These are phyloP conservation scores for Drosophila subsilvestris DNA, from an alignment of 2,888 invertebrate species.

Conservation along the genomic window DNA sequence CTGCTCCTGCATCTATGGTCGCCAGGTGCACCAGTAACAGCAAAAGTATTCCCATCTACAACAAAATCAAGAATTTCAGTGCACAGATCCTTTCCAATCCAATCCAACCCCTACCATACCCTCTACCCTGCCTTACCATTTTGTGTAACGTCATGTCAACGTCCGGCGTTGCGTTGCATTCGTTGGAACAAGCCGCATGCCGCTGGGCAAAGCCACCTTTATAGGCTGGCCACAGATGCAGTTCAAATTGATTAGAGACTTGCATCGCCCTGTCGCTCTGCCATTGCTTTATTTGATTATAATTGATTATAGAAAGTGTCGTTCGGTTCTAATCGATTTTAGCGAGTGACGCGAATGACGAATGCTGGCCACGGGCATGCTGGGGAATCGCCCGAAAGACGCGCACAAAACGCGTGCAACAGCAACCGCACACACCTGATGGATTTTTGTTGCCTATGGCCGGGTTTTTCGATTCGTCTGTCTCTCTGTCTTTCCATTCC, in stretches of 20 bases:
- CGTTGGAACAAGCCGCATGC: constrained; percentile 4
- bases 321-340: constrained; percentile 9
- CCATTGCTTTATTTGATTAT: neutral
- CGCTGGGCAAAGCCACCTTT: constrained; percentile 44
- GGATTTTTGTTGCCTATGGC: constrained; percentile 11
- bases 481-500: neutral
- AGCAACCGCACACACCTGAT: constrained; percentile 12
- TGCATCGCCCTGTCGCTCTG: neutral
- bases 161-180: neutral
- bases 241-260: constrained; percentile 48
- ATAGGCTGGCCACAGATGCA: constrained; percentile 34
- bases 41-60: constrained; percentile 26
- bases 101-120: too few species aligned
- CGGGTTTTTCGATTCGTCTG: constrained; percentile 40
- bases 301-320: constrained; percentile 23
- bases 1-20: too few species aligned
- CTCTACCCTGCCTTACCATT: constrained; percentile 18
- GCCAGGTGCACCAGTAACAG: neutral
- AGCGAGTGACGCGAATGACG: constrained; percentile 35
- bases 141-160: constrained; percentile 29
- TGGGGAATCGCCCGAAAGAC: constrained; percentile 33
- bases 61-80: neutral
- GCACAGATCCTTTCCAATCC: neutral
- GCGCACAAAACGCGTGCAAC: constrained; percentile 33
- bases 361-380: constrained; percentile 14